Percentiles rank a stretch among this genome's conserved stretches.
phyloP scores from a whole-genome alignment of 2,888 invertebrate species.

The Ferrisia virgata region DNA sequence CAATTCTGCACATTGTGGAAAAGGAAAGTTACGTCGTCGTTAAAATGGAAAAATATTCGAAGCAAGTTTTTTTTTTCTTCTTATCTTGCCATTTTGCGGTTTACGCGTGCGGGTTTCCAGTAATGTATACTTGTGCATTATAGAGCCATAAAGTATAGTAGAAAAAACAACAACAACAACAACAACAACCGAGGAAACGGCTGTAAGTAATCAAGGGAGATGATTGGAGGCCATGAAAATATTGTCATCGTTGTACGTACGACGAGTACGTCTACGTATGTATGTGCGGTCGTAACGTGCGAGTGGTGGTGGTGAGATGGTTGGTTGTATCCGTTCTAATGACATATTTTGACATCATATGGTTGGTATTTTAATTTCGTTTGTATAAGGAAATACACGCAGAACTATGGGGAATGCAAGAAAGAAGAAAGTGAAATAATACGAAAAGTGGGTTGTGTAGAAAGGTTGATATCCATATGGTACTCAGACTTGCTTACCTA shows the following conservation, averaged over 20 bases:
- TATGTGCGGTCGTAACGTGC: neutral
- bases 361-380: constrained; percentile 19
- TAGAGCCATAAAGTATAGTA: neutral
- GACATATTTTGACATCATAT: neutral
- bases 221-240: neutral
- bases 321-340: constrained; percentile 7
- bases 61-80: too few relatives aligned
- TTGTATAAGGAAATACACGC: neutral
- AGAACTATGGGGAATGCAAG: neutral
- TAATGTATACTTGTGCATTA: too few relatives aligned
- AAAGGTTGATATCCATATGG: neutral
- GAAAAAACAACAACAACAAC: neutral
- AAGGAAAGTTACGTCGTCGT: too few relatives aligned
- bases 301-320: neutral
- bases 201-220: neutral
- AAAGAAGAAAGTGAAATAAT: constrained; percentile 19
- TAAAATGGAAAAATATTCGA: too few relatives aligned
- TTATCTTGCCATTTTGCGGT: too few relatives aligned
- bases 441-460: neutral
- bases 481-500: neutral
- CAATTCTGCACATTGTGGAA: too few relatives aligned
- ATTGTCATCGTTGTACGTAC: neutral
- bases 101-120: too few relatives aligned
- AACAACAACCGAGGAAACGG: neutral
- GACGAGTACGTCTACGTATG: neutral